Evolutionary conservation across 2,888 invertebrate species (phyloP), one percentile per base, ranked within the genome.

Genomic region (Drosophila meridiana): DNA sequence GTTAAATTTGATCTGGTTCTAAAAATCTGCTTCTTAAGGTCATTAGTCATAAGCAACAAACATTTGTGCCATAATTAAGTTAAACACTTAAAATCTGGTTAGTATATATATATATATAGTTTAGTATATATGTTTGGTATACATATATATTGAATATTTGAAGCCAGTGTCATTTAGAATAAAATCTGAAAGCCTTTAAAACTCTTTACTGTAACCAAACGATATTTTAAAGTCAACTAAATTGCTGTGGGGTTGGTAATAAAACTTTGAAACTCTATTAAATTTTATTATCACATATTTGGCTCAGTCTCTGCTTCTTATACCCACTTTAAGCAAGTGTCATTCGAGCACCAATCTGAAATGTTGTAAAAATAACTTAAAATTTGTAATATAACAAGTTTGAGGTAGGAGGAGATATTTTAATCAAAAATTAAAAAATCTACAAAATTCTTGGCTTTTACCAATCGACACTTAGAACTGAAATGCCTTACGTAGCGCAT

Each of bases 401-500:
- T n/a, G n/a, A 43, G 7, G 0, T n/a, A 20, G 42, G 3, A 1
- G 8, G n/a, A n/a, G n/a, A 14, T 30, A 14, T 14, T 14, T 7
- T 7, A 48, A n/a, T 8, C 28, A 28, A 13, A 3, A 47, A 14
- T 30, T 2, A 4, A 13, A 55, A 6, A 14, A 30, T 14, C 14
- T 30, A 2, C 0, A 4, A 30, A 30, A 47, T 47, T 28, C 13
- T 4, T 11, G 0, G 26, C 4, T 38, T 14, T 32, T 14, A 40
- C 28, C 11, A 47, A 42, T 6, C 6, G 11, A 11, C 36, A 26
- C 20, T 20, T 34, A 1, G 42, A 56, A 50, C 34, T 56, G 1
- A 64, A 57, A 40, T 43, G 13, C 50, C 32, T 28, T 2, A 26
- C 14, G 59, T 60, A 72, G 72, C n/a, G 76, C 56, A 71, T 71